Percentiles rank a stretch among this genome's conserved stretches.
phyloP scores from a whole-genome alignment of 2,888 invertebrate species.

The Coenonympha glycerion region DNA sequence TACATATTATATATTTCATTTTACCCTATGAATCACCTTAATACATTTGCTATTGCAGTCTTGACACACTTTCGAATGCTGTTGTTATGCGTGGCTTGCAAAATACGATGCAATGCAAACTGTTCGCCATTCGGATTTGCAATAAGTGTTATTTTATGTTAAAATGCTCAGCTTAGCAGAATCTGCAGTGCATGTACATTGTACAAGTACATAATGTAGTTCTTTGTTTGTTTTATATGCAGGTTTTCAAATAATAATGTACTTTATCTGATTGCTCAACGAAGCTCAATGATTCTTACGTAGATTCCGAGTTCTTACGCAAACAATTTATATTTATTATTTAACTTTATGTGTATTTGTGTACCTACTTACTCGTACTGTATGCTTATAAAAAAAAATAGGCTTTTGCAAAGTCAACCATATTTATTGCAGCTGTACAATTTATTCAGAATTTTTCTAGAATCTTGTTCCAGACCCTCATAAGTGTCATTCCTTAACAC shows the following conservation, averaged over 20 bases:
- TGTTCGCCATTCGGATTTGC: conserved; percentile 36
- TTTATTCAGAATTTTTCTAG: neutral
- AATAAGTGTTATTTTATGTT: conserved; percentile 28
- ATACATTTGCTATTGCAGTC: conserved; percentile 61
- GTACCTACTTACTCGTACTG: neutral
- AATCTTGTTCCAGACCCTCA: neutral
- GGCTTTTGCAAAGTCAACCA: neutral
- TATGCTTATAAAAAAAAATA: conserved; percentile 1
- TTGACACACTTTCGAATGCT: conserved; percentile 73
- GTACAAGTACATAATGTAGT: neutral
- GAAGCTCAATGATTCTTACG: neutral
- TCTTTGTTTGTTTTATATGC: neutral
- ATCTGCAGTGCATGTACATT: neutral
- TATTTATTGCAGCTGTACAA: no score
- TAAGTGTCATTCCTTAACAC: neutral
- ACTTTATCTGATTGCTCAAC: neutral
- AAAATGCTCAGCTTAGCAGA: conserved; percentile 4
- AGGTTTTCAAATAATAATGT: neutral
- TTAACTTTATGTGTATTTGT: no score
- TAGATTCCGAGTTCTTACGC: neutral
- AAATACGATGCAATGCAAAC: conserved; percentile 59
- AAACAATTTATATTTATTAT: neutral
- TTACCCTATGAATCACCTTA: conserved; percentile 52
- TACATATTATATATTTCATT: conserved; percentile 29
- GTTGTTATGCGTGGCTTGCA: conserved; percentile 69